Evolutionary conservation across 2,113 vertebrate species (phyloP), one percentile per base, ranked within the genome.

Genomic region (Sinocyclocheilus anophthalmus): DNA sequence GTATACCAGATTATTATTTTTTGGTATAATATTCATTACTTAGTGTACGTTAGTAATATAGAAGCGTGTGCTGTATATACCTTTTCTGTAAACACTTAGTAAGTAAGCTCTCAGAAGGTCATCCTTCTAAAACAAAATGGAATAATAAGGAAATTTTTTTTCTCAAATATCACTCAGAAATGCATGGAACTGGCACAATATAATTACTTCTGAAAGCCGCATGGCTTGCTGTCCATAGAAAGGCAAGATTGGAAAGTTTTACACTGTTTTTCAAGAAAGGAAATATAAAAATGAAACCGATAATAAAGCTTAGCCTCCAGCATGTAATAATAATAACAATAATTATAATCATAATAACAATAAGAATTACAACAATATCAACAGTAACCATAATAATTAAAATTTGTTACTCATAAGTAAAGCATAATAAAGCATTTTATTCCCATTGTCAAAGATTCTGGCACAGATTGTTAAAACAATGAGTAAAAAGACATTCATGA

Each of bases 231-330:
- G 94, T 93, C 93, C 92, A 90, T 94, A 92, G 90, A 91, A 92
- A 94, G 88, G 92, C 90, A 92, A 95, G 93, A 92, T 93, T 93
- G 94, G 94, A 95, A 94, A 94, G 93, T 93, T 88, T 90, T 50
- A 87, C 90, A 67, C 90, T 90, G 87, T 94, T 91, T 88, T 93
- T 93, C 90, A 93, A 94, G 88, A 93, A 95, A 94, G 87, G 92
- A 95, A 95, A 94, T 92, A 94, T 92, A 78, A 88, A 93, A 94
- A 92, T 92, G 83, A 90, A 93, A 93, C 90, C 90, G 90, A 92
- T 92, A 90, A 93, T 95, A 95, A 95, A 96, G 94, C 95, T 94
- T 94, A 96, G 94, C 93, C 94, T 95, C 93, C 94, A 95, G 94
- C 94, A 94, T 92, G 94, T 94, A 94, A 93, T 93, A 92, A 94